Percentiles rank a stretch among this genome's conserved stretches.
Conservation (phyloP, 2,888 invertebrate species). For the Aporophyla lueneburgensis region DNA sequence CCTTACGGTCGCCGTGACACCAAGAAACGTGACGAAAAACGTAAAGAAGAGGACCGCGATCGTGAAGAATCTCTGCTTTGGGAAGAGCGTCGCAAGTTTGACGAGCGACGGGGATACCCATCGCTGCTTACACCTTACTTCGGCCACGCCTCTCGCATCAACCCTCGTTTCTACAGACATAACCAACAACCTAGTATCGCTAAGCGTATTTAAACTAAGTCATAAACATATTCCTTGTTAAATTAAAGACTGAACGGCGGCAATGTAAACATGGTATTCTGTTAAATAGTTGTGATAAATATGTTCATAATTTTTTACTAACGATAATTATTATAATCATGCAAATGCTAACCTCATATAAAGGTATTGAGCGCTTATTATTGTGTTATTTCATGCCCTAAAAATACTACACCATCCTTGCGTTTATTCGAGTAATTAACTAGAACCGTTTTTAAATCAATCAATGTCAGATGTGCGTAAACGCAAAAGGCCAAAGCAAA, state of each 20-base stretch:
- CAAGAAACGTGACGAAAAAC: constrained; percentile 36
- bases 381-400: constrained; percentile 40
- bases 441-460: constrained; percentile 1
- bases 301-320: constrained; percentile 35
- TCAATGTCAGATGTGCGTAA: constrained; percentile 8
- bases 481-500: constrained; percentile 20
- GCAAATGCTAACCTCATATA: constrained; percentile 53
- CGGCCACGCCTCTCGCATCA: constrained; percentile 44
- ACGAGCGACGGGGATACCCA: constrained; percentile 54
- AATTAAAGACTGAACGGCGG: constrained; percentile 52
- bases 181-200: constrained; percentile 26
- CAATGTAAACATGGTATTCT: constrained; percentile 47
- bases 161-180: constrained; percentile 63
- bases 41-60: constrained; percentile 39
- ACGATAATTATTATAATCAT: constrained; percentile 47
- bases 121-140: constrained; percentile 50
- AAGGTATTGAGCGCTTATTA: constrained; percentile 47
- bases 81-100: constrained; percentile 52
- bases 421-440: constrained; percentile 12
- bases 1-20: constrained; percentile 39
- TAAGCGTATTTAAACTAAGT: constrained; percentile 30
- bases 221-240: constrained; percentile 21
- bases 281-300: constrained; percentile 56
- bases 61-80: constrained; percentile 48
- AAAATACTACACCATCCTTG: neutral